phyloP scores from a whole-genome alignment of 2,797 vertebrate genomes.

The Orientallactaga sibirica region DNA sequence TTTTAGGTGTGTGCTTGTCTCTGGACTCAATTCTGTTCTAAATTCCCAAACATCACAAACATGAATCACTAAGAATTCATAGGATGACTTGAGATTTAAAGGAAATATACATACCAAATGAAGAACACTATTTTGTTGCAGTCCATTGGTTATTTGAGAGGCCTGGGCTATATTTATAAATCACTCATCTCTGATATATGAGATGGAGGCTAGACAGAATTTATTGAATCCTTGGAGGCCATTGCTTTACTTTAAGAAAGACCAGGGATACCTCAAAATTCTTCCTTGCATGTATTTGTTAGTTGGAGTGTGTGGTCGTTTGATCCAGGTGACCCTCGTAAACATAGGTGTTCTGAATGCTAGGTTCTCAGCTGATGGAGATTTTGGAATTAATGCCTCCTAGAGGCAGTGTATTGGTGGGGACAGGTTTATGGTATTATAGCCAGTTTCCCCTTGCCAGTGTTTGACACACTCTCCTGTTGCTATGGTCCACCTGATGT shows the following conservation, averaged over 20 bases:
- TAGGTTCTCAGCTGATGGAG: no score
- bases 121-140: not conserved
- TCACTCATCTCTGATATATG: not conserved
- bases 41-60: not conserved
- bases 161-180: not conserved
- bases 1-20: not conserved
- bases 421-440: no score
- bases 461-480: no score
- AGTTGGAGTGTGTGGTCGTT: not conserved
- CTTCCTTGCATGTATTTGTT: not conserved
- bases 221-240: fast-evolving
- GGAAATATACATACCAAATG: not conserved
- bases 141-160: not conserved
- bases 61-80: not conserved
- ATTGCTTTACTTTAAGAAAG: not conserved
- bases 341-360: no score
- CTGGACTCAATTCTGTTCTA: not conserved
- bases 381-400: no score
- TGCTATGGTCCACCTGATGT: no score
- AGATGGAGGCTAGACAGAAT: not conserved
- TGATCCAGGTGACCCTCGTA: no score
- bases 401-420: no score
- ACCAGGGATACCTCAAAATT: not conserved
- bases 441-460: no score
- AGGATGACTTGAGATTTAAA: not conserved